These are phyloP conservation scores for Pteropus alecto DNA, from an alignment of 2,113 vertebrate species.

Conservation along the genomic window DNA sequence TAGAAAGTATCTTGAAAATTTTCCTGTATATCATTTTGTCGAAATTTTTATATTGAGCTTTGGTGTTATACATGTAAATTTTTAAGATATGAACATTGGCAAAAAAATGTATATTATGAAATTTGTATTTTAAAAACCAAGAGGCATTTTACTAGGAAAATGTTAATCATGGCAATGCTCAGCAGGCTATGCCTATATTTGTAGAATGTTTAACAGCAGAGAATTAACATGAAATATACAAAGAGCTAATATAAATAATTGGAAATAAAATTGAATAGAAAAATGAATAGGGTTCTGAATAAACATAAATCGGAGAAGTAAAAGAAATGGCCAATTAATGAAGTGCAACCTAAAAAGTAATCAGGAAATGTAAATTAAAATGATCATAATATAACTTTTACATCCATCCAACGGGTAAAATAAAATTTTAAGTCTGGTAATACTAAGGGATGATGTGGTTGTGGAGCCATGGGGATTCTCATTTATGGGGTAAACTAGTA, in stretches of 20 bases:
- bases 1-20: not conserved
- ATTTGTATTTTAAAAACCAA: constrained; percentile 17
- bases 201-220: not conserved
- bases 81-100: not conserved
- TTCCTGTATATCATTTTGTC: not conserved
- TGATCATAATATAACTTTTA: not conserved
- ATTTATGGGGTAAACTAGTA: not conserved
- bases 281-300: not conserved
- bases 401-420: not conserved
- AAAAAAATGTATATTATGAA: not conserved
- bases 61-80: not conserved
- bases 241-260: not conserved
- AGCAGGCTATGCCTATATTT: not conserved
- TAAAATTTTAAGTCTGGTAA: not conserved
- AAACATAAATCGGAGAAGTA: not conserved
- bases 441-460: not conserved
- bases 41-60: not conserved
- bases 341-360: not conserved
- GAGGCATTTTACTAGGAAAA: not conserved
- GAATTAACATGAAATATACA: not conserved
- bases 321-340: not conserved
- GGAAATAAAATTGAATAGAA: not conserved
- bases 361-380: not conserved
- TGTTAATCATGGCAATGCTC: not conserved
- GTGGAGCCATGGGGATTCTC: not conserved